phyloP scores from a whole-genome alignment of 2,113 vertebrate species.

The Corythornis cristatus region DNA sequence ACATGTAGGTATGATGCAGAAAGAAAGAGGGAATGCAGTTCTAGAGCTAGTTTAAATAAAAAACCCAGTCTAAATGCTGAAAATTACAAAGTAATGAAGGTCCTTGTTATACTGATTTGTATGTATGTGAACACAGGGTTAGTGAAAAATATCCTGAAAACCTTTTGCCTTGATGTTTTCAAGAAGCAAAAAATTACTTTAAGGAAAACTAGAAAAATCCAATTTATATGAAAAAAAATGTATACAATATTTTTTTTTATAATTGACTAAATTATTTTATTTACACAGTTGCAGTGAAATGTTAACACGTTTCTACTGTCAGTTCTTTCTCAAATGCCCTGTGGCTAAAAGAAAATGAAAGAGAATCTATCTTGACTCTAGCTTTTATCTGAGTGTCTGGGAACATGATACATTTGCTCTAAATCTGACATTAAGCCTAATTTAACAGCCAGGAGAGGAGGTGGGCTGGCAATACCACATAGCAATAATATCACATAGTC shows the following conservation, averaged over 20 bases:
- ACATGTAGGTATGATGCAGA: neutral
- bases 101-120: neutral
- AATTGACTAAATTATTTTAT: neutral
- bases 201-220: neutral
- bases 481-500: neutral
- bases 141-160: neutral
- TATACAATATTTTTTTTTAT: neutral
- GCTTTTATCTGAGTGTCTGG: neutral
- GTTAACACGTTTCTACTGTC: neutral
- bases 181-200: neutral
- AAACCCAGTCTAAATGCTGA: neutral
- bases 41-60: neutral
- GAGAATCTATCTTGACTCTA: neutral
- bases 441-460: neutral
- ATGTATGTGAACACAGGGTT: neutral
- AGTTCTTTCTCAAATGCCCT: neutral
- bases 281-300: neutral
- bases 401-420: neutral
- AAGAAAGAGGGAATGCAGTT: neutral
- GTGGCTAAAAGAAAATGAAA: neutral
- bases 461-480: fast-evolving
- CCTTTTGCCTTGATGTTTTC: neutral
- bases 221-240: neutral
- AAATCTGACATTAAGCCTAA: neutral
- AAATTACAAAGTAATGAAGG: neutral